These are phyloP conservation scores for Pristionchus entomophagus DNA, from an alignment of 2,888 invertebrate genomes.

Conservation along the genomic window DNA sequence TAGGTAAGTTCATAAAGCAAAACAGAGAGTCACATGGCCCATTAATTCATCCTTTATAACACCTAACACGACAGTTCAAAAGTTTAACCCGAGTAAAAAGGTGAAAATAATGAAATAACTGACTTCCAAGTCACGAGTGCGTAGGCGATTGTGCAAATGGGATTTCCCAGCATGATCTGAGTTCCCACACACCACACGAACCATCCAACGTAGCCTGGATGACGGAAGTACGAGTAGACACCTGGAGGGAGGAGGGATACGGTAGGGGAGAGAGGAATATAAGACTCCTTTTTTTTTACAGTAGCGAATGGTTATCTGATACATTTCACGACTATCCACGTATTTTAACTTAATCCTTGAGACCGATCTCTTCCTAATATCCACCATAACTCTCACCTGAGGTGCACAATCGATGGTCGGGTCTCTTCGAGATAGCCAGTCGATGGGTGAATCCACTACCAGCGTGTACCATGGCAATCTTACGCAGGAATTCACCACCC, in stretches of 20 bases:
- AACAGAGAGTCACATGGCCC: too few relatives aligned
- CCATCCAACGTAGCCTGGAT: constrained; percentile 40
- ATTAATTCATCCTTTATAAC: too few relatives aligned
- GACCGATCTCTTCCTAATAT: background rate
- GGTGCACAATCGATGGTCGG: constrained; percentile 43
- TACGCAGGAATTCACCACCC: constrained; percentile 12
- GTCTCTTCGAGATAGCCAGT: constrained; percentile 3
- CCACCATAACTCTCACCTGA: background rate
- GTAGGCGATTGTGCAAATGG: background rate
- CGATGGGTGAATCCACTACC: constrained; percentile 40
- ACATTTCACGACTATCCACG: too few relatives aligned
- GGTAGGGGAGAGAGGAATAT: too few relatives aligned
- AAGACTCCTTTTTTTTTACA: too few relatives aligned
- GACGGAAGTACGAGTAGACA: constrained; percentile 31
- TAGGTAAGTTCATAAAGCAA: too few relatives aligned
- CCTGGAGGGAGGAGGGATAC: background rate
- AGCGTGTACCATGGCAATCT: constrained; percentile 37
- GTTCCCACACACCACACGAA: constrained; percentile 41
- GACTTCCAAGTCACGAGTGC: constrained; percentile 16
- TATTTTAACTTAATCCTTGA: too few relatives aligned
- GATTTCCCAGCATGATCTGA: constrained; percentile 30
- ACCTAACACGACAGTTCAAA: too few relatives aligned
- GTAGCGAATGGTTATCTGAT: too few relatives aligned
- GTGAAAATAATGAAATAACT: too few relatives aligned
- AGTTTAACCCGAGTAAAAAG: too few relatives aligned